Evolutionary conservation across 2,888 invertebrate species (phyloP).

Genomic region (Trachelus stipa): DNA sequence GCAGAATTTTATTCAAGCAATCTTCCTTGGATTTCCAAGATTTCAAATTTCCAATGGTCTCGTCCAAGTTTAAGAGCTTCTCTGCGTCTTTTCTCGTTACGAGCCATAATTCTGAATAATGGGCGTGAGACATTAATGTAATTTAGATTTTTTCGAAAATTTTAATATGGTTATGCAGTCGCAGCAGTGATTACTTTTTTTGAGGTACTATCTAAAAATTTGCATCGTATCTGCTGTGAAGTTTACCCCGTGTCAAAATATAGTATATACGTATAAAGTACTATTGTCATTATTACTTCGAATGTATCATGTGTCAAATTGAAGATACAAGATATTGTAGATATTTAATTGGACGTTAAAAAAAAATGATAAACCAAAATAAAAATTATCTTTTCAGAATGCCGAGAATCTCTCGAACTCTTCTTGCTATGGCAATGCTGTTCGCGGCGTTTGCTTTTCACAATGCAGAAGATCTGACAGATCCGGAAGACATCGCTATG

Average conservation of each 20-base stretch:
- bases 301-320: not conserved
- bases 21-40: constrained; percentile 20
- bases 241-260: not conserved
- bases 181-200: not conserved
- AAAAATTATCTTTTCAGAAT: constrained; percentile 43
- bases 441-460: constrained; percentile 36
- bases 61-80: constrained; percentile 45
- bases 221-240: not conserved
- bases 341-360: not conserved
- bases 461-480: constrained; percentile 31
- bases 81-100: constrained; percentile 43
- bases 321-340: not conserved
- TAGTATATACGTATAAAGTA: not conserved
- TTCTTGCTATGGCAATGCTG: constrained; percentile 43
- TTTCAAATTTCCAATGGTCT: constrained; percentile 23
- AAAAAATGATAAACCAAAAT: no score
- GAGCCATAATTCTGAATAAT: constrained; percentile 51
- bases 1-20: constrained; percentile 36
- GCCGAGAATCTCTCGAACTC: constrained; percentile 44
- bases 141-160: constrained; percentile 11
- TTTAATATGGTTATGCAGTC: constrained; percentile 5
- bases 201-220: not conserved
- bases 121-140: constrained; percentile 45
- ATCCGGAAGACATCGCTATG: constrained; percentile 31
- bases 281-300: not conserved